Base-by-base conservation (phyloP, 92 coral and sea anemone genomes). In the Porites rus region DNA sequence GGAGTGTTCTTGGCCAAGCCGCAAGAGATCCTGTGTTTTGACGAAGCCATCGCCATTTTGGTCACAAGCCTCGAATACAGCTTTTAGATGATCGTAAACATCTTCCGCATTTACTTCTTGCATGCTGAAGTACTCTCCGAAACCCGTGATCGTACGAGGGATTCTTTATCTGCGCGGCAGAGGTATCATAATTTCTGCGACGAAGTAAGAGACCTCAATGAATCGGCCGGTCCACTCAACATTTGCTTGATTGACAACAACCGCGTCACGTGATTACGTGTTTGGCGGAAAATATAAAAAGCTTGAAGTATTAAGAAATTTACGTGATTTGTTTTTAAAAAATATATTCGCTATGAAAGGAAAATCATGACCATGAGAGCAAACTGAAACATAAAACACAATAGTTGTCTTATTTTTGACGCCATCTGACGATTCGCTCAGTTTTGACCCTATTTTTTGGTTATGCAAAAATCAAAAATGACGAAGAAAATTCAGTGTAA, bases 11-110 rank as follows among this genome's bases (percentile, higher is more conserved):
- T 95, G 96, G 70, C 96, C 96, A 52, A 94, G 96, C 5, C 91
- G 93, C 66, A 97, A 87, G n/a, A 97, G 93, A 71, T 97, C 99
- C 65, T 92, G 95, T n/a, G 98, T 97, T 86, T 95, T 95, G 19
- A 97, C 99, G 65, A 93, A 95, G 54, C 99, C 99, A 76, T 97
- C 99, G 92, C 99, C 99, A 87, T 97, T 97, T 93, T 93, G 92
- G 79, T 97, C 99, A 74, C 98, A 97, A 24, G 97, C 97, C 59
- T 97, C 99, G 73, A 97, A 95, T 61, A 97, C 94, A 51, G 98
- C 94, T 95, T 95, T 95, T 67, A 97, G 86, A 50, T 90, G 91
- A 56, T 86, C 84, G 50, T 90, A 86, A 59, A 91, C 91, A 51
- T 85, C 93, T 25, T 90, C 94, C 90, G 89, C 88, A 67, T 84